phyloP scores from a whole-genome alignment of 2,797 vertebrate species.

The Ispidina lecontei region DNA sequence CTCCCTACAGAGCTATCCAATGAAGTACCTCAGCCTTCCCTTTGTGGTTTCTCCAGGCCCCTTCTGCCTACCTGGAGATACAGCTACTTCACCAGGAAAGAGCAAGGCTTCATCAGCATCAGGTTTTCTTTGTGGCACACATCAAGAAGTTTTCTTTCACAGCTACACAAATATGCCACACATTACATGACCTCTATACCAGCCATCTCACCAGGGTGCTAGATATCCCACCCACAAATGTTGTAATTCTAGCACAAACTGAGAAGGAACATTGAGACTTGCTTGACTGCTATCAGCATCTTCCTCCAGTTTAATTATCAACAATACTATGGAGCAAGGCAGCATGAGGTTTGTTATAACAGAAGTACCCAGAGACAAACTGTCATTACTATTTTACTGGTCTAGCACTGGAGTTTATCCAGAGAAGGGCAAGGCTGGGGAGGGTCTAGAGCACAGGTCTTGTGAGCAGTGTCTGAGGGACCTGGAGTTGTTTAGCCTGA shows the following conservation, averaged over 20 bases:
- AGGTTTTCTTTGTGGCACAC: background rate
- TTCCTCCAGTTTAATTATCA: background rate
- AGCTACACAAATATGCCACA: background rate
- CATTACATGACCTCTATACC: background rate
- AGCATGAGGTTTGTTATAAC: background rate
- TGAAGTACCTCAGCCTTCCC: background rate
- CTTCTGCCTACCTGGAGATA: fast-evolving
- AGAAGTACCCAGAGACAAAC: background rate
- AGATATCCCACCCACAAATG: background rate
- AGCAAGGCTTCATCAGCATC: background rate
- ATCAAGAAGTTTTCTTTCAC: background rate
- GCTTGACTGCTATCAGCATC: background rate
- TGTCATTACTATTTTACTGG: background rate
- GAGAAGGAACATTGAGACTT: background rate
- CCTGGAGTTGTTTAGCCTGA: background rate
- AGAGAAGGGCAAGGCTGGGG: background rate
- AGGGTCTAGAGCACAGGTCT: background rate
- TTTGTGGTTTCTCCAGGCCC: background rate
- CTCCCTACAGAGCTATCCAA: background rate
- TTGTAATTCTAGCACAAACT: background rate
- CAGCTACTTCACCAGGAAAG: background rate
- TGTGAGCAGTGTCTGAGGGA: background rate
- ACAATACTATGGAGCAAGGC: background rate
- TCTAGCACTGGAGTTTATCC: background rate
- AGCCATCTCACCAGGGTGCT: background rate